phyloP scores from a whole-genome alignment of 2,113 vertebrate species.

The Aphyosemion australe region DNA sequence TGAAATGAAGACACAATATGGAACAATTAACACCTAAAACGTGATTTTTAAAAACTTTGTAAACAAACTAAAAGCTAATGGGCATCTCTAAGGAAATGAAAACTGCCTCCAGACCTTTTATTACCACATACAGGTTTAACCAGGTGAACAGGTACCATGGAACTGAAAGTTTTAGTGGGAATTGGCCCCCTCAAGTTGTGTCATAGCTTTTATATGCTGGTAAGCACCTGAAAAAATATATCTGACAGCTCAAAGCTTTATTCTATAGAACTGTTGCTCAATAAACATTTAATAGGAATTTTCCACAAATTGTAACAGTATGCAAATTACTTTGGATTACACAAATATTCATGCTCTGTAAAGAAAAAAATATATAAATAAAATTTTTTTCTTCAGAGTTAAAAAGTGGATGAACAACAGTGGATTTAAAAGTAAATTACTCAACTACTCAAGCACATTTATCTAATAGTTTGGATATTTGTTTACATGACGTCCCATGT shows the following conservation, averaged over 20 bases:
- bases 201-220: neutral
- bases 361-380: no score
- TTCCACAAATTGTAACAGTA: neutral
- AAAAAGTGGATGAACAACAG: no score
- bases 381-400: no score
- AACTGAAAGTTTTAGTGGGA: neutral
- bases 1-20: neutral
- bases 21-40: no score
- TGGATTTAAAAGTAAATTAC: no score
- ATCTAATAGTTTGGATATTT: neutral
- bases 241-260: neutral
- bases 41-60: neutral
- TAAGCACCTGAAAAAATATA: neutral
- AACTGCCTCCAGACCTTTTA: neutral
- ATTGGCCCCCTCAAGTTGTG: neutral
- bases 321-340: neutral
- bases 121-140: slow-evolving; percentile 8
- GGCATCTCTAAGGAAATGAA: neutral
- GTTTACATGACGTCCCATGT: no score
- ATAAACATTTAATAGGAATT: neutral
- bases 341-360: no score
- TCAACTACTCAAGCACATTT: no score
- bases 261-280: neutral
- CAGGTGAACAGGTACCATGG: neutral
- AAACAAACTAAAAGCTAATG: neutral